Evolutionary conservation across 2,888 invertebrate species (phyloP), one percentile per base, ranked within the genome.

Genomic region (Rhorus exstirpatorius): DNA sequence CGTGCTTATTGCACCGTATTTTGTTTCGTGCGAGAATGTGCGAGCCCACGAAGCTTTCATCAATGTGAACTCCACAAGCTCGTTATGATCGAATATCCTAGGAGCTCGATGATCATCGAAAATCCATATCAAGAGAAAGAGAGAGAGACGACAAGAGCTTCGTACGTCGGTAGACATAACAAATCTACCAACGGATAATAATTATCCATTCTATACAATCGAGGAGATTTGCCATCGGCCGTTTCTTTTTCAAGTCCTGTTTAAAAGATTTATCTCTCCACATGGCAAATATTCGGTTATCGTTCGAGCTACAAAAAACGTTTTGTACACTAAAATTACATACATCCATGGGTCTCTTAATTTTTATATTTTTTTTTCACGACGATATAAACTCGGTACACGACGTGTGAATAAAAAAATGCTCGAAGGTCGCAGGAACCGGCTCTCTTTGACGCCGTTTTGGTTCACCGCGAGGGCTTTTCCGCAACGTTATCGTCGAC

Each of bases 361-460:
- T n/a, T n/a, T 7, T 49, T 35, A 41, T 21, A 41, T 21, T 41
- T 41, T 19, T 63, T 63, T 24, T 26, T 26, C 24, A 41, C 31
- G 35, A 4, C 14, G 24, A 44, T 44, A 44, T 6, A 14, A 49
- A n/a, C 24, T 63, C 14, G 58, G 60, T 31, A 41, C 14, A 63
- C 17, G 31, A 67, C 26, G 49, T 55, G 55, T 70, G 51, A 19
- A 24, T 70, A 70, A 70, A 70, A 63, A 78, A 83, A 76, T 81
- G 51, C 17, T 35, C 70, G 81, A 84, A 84, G 84, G 84, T 84
- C 84, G 84, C 55, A 65, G 17, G 41, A 44, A 14, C 2, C 49
- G 70, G 80, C 44, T 76, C 75, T 70, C 84, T 84, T 84, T 84
- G 84, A 84, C 70, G 79, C 72, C 55, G 68, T 68, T 75, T 75